phyloP scores from a whole-genome alignment of 2,113 vertebrate genomes.

The Edolisoma coerulescens region DNA sequence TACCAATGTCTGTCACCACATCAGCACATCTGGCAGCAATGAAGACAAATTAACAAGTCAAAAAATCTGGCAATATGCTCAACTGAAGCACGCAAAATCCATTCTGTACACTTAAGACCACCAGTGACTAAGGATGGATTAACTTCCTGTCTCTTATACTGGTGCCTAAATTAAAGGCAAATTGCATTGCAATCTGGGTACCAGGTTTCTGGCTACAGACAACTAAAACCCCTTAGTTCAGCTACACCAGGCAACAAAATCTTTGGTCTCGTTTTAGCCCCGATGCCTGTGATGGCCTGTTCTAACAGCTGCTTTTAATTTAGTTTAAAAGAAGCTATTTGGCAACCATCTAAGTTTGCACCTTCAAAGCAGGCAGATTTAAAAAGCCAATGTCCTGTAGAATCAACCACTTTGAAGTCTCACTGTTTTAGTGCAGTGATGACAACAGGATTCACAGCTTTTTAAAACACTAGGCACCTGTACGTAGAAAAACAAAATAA shows the following conservation, averaged over 20 bases:
- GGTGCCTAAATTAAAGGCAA: slow-evolving; percentile 78
- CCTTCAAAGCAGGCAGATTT: slow-evolving; percentile 39
- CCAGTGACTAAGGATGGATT: slow-evolving; percentile 75
- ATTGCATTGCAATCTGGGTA: slow-evolving; percentile 75
- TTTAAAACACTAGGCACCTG: background rate
- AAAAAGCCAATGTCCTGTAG: background rate
- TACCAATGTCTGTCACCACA: slow-evolving; percentile 73
- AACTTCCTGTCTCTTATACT: slow-evolving; percentile 80
- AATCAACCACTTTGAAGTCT: slow-evolving; percentile 17
- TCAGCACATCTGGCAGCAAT: slow-evolving; percentile 83
- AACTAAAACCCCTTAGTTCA: slow-evolving; percentile 49
- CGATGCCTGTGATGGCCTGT: background rate
- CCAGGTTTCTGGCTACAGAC: slow-evolving; percentile 70
- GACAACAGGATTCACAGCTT: slow-evolving; percentile 7
- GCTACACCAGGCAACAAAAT: slow-evolving; percentile 8
- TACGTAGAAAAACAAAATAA: background rate
- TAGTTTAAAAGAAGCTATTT: slow-evolving; percentile 52
- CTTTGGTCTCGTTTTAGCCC: background rate
- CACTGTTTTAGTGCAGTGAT: background rate
- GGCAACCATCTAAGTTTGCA: slow-evolving; percentile 41
- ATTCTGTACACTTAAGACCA: slow-evolving; percentile 73
- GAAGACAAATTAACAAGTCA: slow-evolving; percentile 79
- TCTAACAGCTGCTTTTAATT: slow-evolving; percentile 57
- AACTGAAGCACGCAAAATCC: slow-evolving; percentile 71
- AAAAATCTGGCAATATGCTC: slow-evolving; percentile 79